Percentiles rank a stretch among this genome's conserved stretches.
phyloP scores from a whole-genome alignment of 2,113 vertebrate genomes.

The Saimiri boliviensis region DNA sequence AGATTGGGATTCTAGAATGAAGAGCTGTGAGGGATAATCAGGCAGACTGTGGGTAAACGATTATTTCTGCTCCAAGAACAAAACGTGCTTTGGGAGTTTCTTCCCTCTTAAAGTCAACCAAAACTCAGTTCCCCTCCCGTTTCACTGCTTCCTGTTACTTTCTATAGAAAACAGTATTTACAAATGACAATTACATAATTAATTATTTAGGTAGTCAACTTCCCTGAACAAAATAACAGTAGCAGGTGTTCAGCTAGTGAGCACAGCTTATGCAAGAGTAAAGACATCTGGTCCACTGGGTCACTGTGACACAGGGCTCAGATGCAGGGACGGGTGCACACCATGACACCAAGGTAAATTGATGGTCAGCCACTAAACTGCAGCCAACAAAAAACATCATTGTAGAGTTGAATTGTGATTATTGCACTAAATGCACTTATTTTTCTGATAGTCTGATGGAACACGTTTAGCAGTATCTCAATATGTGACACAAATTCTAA shows the following conservation, averaged over 20 bases:
- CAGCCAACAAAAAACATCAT: neutral
- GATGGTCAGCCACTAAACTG: neutral
- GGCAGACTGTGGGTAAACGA: neutral
- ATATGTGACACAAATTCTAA: neutral
- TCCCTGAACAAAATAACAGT: neutral
- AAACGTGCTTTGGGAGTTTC: neutral
- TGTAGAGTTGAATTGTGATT: neutral
- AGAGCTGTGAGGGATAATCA: neutral
- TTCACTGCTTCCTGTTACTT: neutral
- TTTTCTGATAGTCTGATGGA: constrained; percentile 19
- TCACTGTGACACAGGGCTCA: constrained; percentile 1
- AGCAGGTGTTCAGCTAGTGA: neutral
- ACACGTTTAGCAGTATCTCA: constrained; percentile 5
- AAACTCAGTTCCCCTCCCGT: neutral
- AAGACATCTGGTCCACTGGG: neutral
- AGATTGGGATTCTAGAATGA: neutral
- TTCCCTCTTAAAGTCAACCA: neutral
- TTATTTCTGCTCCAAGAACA: neutral
- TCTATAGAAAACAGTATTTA: neutral
- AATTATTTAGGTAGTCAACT: neutral
- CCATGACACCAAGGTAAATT: neutral
- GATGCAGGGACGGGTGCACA: accelerated
- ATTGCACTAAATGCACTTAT: neutral
- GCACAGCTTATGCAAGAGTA: neutral
- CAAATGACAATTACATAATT: neutral